Evolutionary conservation across 2,797 vertebrate genomes (phyloP).

Genomic region (Synaphobranchus kaupii): DNA sequence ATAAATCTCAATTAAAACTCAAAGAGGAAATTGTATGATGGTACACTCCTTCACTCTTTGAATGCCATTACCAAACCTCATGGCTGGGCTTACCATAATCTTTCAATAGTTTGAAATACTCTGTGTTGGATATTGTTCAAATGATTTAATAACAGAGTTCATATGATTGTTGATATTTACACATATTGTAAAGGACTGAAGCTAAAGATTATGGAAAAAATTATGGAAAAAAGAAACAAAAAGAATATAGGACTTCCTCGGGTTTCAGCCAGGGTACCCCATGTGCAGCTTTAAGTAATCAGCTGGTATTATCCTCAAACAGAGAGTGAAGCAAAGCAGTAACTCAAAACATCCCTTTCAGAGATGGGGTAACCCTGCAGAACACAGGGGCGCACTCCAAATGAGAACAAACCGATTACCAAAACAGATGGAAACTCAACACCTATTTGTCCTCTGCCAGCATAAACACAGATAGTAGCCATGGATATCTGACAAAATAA

Average conservation of each 20-base stretch:
- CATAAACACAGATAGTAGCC: conserved; percentile 68
- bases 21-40: not conserved
- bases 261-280: conserved; percentile 22
- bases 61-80: conserved; percentile 11
- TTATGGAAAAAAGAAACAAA: not conserved
- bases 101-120: not conserved
- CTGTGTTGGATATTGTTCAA: not conserved
- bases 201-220: not conserved
- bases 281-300: not conserved
- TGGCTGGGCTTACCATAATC: not conserved
- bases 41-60: not conserved
- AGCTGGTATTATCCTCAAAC: conserved; percentile 11
- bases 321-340: conserved; percentile 3
- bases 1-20: not conserved
- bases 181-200: conserved; percentile 7
- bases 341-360: conserved; percentile 44
- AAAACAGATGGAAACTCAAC: conserved; percentile 69
- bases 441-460: conserved; percentile 56
- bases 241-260: not conserved
- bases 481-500: conserved; percentile 64
- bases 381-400: conserved; percentile 38
- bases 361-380: conserved; percentile 42
- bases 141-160: not conserved
- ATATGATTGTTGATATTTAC: not conserved
- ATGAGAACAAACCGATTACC: conserved; percentile 63